Evolutionary conservation across 53 echinoderm and acorn worm genomes (phyloP), one percentile per base, ranked within the genome.

Genomic region (Henricia sp.): DNA sequence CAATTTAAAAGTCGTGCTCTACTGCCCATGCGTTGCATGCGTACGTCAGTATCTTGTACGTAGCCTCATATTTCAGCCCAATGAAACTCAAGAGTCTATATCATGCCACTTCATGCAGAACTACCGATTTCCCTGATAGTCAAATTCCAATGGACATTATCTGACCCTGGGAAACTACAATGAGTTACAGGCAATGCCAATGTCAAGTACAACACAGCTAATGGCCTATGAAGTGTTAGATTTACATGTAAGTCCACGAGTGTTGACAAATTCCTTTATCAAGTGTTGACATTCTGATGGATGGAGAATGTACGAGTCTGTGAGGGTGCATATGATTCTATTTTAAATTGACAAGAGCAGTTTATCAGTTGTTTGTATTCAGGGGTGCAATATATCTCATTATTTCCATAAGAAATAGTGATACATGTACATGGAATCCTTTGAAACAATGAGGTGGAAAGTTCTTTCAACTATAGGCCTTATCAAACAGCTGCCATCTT

Each of bases 191-290:
- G 24, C 12, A 25, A 43, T 12, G 58, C 29, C 76, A 76, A 58
- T 35, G 80, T 80, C 65, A 80, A 80, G 80, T 48, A 34, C n/a
- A 63, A 35, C 58, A 17, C 58, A 33, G 58, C 76, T 76, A 76
- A 76, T 76, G 76, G 76, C 28, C 16, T 58, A 58, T 76, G 57
- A 41, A 80, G 80, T 80, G 80, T 80, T 77, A 37, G 30, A n/a
- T 62, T 63, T 80, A 34, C 23, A 11, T 8, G 38, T 58, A 59
- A 20, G 13, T 23, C 57, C 16, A 37, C 20, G 11, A 64, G 80
- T 80, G 80, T 46, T 63, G 63, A 80, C 80, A 62, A 80, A 48
- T 40, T 36, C 27, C n/a, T n/a, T 38, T 59, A 59, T 80, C 62
- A 33, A 64, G 80, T 80, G 80, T 80, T 80, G 44, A 63, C 80